A percentile compares a stretch with the other conserved stretches of the same genome.
Conservation (phyloP, 2,113 vertebrate genomes). For the Tautogolabrus adspersus region DNA sequence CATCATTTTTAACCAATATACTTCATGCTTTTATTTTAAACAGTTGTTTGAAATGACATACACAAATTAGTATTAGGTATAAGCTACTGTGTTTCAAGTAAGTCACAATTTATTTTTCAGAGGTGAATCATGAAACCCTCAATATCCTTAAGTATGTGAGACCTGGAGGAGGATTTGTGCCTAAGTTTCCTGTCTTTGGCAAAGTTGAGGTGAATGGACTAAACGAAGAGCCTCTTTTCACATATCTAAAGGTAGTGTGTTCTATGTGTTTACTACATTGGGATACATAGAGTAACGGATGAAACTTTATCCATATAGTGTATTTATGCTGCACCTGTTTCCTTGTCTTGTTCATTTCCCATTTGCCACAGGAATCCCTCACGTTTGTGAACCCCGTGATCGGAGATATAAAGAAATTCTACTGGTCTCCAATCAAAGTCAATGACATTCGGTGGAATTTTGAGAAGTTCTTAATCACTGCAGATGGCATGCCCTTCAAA, state of each 20-base stretch:
- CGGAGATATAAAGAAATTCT: conserved; percentile 83
- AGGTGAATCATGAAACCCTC: conserved; percentile 82
- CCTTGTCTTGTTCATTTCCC: conserved; percentile 6
- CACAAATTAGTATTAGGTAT: too few species aligned
- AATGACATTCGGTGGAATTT: conserved; percentile 88
- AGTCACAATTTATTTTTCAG: conserved; percentile 56
- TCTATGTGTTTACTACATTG: not conserved
- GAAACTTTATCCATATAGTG: not conserved
- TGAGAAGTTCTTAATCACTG: conserved; percentile 84
- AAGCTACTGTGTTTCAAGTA: too few species aligned
- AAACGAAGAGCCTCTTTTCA: conserved; percentile 82
- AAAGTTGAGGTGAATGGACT: conserved; percentile 85
- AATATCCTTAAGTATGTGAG: conserved; percentile 82
- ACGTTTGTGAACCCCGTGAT: conserved; percentile 84
- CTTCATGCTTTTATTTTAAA: too few species aligned
- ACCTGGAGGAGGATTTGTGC: conserved; percentile 83
- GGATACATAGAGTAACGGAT: not conserved
- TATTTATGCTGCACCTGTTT: not conserved
- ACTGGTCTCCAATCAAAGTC: conserved; percentile 84
- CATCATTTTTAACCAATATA: too few species aligned
- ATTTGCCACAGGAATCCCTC: conserved; percentile 73
- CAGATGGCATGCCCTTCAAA: conserved; percentile 79
- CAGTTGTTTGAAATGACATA: too few species aligned
- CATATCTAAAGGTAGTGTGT: conserved; percentile 81
- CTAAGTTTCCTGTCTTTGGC: conserved; percentile 84